These are phyloP conservation scores for Folsomia manolachei DNA, from an alignment of 2,888 invertebrate species.

Conservation along the genomic window DNA sequence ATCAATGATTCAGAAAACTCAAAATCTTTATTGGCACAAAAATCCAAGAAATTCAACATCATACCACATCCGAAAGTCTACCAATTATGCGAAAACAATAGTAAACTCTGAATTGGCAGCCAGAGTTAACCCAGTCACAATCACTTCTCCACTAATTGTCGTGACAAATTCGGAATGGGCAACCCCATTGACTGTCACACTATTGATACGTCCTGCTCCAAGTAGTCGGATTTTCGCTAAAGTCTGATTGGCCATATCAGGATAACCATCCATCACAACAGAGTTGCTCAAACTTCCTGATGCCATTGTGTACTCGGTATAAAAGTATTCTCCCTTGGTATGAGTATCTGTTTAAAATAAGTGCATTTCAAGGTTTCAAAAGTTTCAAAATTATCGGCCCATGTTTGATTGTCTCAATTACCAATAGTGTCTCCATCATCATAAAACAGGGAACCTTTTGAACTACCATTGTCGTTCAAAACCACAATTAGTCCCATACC, in stretches of 20 bases:
- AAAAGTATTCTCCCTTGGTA: neutral
- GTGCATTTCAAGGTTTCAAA: neutral
- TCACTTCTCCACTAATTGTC: slow-evolving; percentile 39
- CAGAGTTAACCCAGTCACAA: slow-evolving; percentile 24
- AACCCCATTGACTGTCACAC: slow-evolving; percentile 35
- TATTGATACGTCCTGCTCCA: slow-evolving; percentile 31
- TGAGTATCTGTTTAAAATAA: neutral
- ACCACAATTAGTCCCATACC: slow-evolving; percentile 66
- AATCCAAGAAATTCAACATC: too few relatives aligned
- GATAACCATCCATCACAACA: slow-evolving; percentile 35
- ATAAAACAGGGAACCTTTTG: slow-evolving; percentile 70
- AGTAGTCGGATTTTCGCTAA: slow-evolving; percentile 37
- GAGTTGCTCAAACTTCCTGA: neutral
- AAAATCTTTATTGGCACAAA: too few relatives aligned
- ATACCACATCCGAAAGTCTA: too few relatives aligned
- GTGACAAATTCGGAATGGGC: slow-evolving; percentile 25
- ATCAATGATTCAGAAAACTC: too few relatives aligned
- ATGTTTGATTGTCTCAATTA: neutral
- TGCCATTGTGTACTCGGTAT: neutral
- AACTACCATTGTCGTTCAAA: slow-evolving; percentile 59
- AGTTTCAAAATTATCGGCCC: neutral
- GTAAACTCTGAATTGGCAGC: slow-evolving; percentile 11
- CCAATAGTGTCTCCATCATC: slow-evolving; percentile 72
- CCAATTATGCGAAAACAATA: neutral
- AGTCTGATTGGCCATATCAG: slow-evolving; percentile 30